Evolutionary conservation across 2,797 vertebrate species (phyloP).

Genomic region (Cynopterus sphinx): DNA sequence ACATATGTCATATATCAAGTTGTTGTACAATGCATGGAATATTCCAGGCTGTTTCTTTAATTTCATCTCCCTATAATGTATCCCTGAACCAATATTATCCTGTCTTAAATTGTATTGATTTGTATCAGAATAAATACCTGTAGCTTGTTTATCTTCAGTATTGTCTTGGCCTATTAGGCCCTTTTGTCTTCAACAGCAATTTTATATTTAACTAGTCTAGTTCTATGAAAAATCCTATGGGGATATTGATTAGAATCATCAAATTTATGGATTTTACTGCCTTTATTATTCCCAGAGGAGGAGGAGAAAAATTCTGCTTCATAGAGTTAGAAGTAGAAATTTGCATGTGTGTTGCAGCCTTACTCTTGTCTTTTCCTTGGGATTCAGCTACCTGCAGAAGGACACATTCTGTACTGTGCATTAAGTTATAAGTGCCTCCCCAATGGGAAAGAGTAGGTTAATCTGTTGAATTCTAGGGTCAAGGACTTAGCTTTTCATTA

Average conservation of each 20-base stretch:
- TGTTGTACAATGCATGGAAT: not conserved
- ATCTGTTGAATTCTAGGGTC: not conserved
- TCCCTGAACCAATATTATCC: not conserved
- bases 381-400: not conserved
- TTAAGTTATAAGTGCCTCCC: too few species aligned
- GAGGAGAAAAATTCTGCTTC: not conserved
- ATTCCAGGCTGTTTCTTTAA: not conserved
- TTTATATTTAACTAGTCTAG: not conserved
- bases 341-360: accelerated
- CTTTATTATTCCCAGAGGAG: not conserved
- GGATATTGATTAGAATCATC: not conserved
- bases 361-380: not conserved
- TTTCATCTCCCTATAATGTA: not conserved
- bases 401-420: not conserved
- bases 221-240: not conserved
- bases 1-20: not conserved
- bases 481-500: not conserved
- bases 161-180: not conserved
- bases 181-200: not conserved
- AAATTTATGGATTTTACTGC: not conserved
- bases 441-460: not conserved
- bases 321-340: not conserved
- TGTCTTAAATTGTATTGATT: not conserved
- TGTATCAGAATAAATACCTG: not conserved
- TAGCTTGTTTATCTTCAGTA: not conserved